Base-by-base conservation (phyloP, 2,888 invertebrate genomes). In the Ernsta delagoae region DNA sequence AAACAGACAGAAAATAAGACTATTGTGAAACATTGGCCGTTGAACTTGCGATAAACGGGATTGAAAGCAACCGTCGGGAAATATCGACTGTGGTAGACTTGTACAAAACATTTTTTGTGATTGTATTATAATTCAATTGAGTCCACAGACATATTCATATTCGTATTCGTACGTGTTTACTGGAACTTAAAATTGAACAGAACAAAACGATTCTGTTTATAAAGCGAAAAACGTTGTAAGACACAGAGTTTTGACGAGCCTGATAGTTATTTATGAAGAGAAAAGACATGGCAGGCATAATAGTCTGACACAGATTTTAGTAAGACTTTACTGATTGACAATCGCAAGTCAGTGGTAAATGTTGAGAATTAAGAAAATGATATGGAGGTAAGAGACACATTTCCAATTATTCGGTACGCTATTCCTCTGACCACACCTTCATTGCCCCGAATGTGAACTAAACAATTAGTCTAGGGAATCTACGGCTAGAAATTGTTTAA, bases 151-250 rank as follows among this genome's bases (percentile, higher is more conserved):
- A 31, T 11, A 54, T 57, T 59, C 59, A 48, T 16, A 48, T 50
- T 2, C 48, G 16, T 39, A 56, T 67, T 61, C 61, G 53, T 56
- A 57, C 61, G 68, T 62, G 57, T 48, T 68, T 68, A 62, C 62
- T 62, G 68, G 57, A n/a, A 56, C 36, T 48, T 56, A 24, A 68
- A 68, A 60, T 57, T 61, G 62, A 16, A 12, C 48, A n/a, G n/a
- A 45, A 45, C 61, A 24, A 54, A 60, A 60, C 60, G 53, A 31
- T 34, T 50, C 16, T 16, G 16, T 50, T 43, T 45, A n/a, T n/a
- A 45, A 53, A 53, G 24, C 53, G 24, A 53, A 53, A 53, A 53
- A 36, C 24, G 24, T 24, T 24, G 24, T 24, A 24, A 24, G 1
- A 24, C 24, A 24, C 24, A 24, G 24, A 24, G 24, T 24, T 24